These are phyloP conservation scores for Azemiops feae DNA, from an alignment of 2,113 vertebrate species.

Conservation along the genomic window DNA sequence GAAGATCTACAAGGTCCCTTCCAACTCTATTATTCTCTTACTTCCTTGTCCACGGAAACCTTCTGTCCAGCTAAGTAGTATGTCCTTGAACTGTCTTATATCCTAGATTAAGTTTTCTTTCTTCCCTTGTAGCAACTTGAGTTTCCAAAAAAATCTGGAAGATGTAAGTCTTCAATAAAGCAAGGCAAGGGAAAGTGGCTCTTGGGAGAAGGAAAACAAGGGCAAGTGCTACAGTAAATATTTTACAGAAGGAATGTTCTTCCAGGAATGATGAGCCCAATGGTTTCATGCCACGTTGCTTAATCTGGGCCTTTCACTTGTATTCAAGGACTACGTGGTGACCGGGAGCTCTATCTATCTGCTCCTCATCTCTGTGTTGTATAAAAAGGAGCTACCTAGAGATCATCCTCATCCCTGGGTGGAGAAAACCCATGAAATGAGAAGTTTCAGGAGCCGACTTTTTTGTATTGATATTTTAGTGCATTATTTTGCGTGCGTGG, in stretches of 20 bases:
- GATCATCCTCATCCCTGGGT: background rate
- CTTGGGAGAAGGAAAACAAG: background rate
- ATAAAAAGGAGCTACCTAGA: background rate
- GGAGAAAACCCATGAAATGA: conserved; percentile 3
- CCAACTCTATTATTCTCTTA: background rate
- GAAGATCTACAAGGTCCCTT: background rate
- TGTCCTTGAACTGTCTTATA: background rate
- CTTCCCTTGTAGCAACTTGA: background rate
- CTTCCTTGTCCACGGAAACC: background rate
- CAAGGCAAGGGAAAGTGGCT: background rate
- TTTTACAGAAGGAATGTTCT: background rate
- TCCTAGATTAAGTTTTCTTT: background rate
- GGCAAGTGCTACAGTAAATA: background rate
- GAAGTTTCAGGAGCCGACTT: conserved; percentile 10
- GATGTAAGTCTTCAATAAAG: background rate
- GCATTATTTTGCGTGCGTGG: background rate
- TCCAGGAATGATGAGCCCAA: background rate
- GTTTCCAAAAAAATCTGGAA: background rate
- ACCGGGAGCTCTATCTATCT: no score
- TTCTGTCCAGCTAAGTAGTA: background rate
- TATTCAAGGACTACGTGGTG: no score
- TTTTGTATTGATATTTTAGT: background rate
- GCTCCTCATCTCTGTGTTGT: background rate
- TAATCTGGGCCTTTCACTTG: background rate
- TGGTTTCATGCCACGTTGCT: background rate